Evolutionary conservation across 2,797 vertebrate genomes (phyloP).

Genomic region (Choloepus didactylus): DNA sequence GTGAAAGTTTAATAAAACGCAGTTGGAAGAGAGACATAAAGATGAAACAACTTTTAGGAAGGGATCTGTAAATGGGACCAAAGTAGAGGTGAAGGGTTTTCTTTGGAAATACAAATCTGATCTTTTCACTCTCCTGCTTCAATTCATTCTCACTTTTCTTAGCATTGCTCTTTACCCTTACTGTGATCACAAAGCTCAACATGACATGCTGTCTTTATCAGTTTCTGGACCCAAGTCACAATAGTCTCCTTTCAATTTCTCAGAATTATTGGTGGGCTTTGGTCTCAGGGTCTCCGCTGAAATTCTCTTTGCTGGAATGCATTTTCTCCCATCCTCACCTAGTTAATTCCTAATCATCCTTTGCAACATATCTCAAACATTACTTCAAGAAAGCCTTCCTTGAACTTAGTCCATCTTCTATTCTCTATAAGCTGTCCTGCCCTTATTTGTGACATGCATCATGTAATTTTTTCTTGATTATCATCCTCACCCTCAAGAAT

Average conservation of each 20-base stretch:
- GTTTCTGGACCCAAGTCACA: neutral
- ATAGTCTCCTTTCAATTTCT: neutral
- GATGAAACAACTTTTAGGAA: neutral
- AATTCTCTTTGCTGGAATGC: neutral
- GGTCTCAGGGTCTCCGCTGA: rapidly evolving
- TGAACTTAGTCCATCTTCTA: neutral
- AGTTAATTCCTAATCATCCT: neutral
- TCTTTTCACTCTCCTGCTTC: neutral
- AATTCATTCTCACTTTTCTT: neutral
- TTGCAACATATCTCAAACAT: neutral
- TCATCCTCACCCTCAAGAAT: neutral
- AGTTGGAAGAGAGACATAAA: neutral
- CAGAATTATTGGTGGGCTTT: neutral
- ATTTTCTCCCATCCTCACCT: neutral
- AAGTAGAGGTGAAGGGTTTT: neutral
- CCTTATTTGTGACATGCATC: neutral
- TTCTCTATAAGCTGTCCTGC: neutral
- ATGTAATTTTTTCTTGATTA: neutral
- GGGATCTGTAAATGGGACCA: neutral
- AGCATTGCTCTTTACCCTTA: neutral
- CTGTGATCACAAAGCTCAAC: neutral
- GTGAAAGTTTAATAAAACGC: neutral
- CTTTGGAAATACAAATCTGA: neutral
- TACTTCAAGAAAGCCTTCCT: neutral
- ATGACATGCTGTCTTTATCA: neutral